Conservation (phyloP, 2,888 invertebrate species). For the Sepiola atlantica region DNA sequence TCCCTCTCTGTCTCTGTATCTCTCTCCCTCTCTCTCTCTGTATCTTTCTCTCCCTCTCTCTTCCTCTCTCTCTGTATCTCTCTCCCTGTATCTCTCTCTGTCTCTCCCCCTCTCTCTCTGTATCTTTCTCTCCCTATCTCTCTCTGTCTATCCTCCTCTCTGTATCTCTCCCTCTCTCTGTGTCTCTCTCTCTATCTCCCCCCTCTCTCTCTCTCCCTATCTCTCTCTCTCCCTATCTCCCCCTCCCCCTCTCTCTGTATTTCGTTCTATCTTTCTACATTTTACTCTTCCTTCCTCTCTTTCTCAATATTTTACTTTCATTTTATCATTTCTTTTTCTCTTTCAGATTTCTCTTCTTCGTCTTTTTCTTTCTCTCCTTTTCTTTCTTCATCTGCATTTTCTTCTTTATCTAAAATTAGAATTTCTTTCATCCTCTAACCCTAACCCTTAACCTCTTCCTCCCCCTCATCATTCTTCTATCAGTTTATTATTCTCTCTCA, state of each 20-base stretch:
- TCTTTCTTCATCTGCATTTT: background rate
- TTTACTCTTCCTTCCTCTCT: background rate
- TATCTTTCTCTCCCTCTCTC: too few relatives aligned
- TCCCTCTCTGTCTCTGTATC: background rate
- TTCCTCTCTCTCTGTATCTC: too few relatives aligned
- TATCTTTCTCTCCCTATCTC: too few relatives aligned
- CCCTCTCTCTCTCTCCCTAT: too few relatives aligned
- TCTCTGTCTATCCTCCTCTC: background rate
- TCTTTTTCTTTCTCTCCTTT: background rate
- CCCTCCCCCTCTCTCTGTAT: background rate
- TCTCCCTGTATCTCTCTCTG: too few relatives aligned
- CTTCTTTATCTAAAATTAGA: background rate
- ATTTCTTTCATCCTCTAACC: too few relatives aligned
- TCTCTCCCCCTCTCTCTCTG: too few relatives aligned
- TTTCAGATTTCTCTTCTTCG: background rate
- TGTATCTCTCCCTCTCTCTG: too few relatives aligned
- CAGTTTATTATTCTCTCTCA: background rate
- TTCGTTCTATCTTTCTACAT: background rate
- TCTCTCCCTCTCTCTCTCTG: background rate
- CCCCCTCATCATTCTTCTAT: too few relatives aligned
- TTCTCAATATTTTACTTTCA: too few relatives aligned
- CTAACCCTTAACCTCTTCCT: too few relatives aligned
- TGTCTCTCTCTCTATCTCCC: too few relatives aligned
- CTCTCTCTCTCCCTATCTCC: background rate
- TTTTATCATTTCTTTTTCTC: background rate